Base-by-base conservation (phyloP, 2,113 vertebrate genomes). In the Symphodus melops region DNA sequence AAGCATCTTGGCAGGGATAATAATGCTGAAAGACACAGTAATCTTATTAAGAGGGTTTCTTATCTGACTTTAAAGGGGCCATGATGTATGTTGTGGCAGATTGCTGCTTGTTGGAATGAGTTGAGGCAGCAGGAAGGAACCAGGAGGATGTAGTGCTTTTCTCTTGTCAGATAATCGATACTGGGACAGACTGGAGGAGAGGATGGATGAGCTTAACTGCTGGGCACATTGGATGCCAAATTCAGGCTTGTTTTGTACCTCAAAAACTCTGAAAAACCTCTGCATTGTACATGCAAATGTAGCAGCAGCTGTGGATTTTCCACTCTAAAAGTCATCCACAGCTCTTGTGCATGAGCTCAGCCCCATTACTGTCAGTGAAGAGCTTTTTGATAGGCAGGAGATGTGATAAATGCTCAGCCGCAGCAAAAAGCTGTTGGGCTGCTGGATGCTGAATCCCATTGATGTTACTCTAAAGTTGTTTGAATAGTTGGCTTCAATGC, bases 151-250 rank as follows among this genome's bases (percentile, higher is more conserved):
- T 87, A 92, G 86, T 87, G 85, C 82, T 86, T 91, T 83, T 71
- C 82, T 79, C 90, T 86, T 91, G 89, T 89, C 92, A 90, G 83
- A 91, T 92, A 91, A 94, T 94, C 90, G 28, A 94, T 94, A 89
- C 60, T 21, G 74, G 69, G 87, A 87, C 86, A 82, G 88, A 86
- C 79, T 85, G 82, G 62, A 71, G 81, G 64, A 81, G 79, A 87
- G 79, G 86, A 89, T 87, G 85, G 87, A 88, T 28, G 75, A 82
- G 86, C 81, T 70, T 60, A 86, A 78, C 77, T 17, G 21, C 83
- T 77, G 65, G 84, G 65, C 52, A 54, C 67, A 84, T 67, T 36
- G 48, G 68, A 83, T 59, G 20, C 64, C 73, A 82, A 80, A 86
- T 53, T 46, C 59, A 63, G 77, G 51, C 77, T 78, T 63, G 53